Conservation (phyloP, 2,797 vertebrate species). For the Pantherophis vulpinus region DNA sequence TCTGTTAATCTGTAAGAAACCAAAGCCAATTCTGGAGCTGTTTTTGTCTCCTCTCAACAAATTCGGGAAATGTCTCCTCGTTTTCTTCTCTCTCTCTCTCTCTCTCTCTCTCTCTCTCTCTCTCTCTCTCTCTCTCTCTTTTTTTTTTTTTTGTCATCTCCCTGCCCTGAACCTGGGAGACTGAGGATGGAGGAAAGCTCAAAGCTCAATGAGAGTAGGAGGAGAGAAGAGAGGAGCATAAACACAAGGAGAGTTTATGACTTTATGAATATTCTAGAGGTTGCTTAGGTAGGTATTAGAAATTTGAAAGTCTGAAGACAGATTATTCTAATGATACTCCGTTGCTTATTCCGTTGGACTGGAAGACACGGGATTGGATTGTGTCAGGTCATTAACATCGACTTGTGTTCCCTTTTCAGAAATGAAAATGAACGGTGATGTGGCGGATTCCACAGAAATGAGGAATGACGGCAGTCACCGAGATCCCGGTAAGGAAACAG, state of each 20-base stretch:
- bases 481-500: slow-evolving; percentile 83
- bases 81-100: background rate
- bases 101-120: no score
- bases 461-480: slow-evolving; percentile 70
- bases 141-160: background rate
- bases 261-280: slow-evolving; percentile 87
- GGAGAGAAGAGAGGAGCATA: slow-evolving; percentile 38
- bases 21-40: background rate
- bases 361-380: slow-evolving; percentile 73
- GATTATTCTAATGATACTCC: slow-evolving; percentile 86
- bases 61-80: background rate
- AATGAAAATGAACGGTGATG: slow-evolving; percentile 94
- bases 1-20: background rate
- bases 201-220: background rate
- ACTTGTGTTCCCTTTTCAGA: slow-evolving; percentile 86
- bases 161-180: background rate
- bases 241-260: slow-evolving; percentile 45
- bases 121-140: no score
- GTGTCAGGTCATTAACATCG: slow-evolving; percentile 89
- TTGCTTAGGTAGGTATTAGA: slow-evolving; percentile 73
- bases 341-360: slow-evolving; percentile 83
- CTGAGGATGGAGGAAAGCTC: slow-evolving; percentile 16
- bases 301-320: slow-evolving; percentile 84
- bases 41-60: no score
- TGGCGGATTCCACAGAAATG: slow-evolving; percentile 83